Conservation (phyloP, 2,888 invertebrate species). For the Chaetoderma sp. region DNA sequence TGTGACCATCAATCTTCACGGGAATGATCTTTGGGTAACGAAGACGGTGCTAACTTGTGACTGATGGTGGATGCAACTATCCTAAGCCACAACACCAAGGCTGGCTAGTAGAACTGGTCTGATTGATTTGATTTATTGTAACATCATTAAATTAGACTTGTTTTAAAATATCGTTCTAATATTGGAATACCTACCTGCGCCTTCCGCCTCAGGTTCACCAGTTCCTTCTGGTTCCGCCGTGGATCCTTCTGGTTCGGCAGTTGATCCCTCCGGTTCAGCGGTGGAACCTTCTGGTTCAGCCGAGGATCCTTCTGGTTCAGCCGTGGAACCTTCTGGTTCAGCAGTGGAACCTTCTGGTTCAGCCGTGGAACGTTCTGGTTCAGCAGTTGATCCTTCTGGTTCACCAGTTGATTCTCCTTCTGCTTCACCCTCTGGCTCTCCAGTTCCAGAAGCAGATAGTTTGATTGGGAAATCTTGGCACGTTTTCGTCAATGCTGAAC, state of each 20-base stretch:
- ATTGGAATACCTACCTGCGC: slow-evolving; percentile 14
- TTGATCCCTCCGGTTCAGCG: slow-evolving; percentile 61
- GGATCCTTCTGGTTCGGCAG: slow-evolving; percentile 45
- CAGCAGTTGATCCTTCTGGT: slow-evolving; percentile 49
- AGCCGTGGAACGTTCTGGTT: slow-evolving; percentile 5
- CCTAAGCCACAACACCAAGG: too few relatives aligned
- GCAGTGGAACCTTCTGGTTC: slow-evolving; percentile 10
- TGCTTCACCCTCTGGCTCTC: slow-evolving; percentile 58
- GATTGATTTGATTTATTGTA: too few relatives aligned
- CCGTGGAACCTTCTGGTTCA: slow-evolving; percentile 38
- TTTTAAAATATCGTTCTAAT: too few relatives aligned
- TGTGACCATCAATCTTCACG: too few relatives aligned
- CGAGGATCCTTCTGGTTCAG: slow-evolving; percentile 13
- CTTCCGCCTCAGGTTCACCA: slow-evolving; percentile 70
- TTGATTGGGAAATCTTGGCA: too few relatives aligned
- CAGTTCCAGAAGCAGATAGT: too few relatives aligned
- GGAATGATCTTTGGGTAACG: too few relatives aligned
- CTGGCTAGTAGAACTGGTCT: too few relatives aligned
- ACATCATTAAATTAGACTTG: too few relatives aligned
- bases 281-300: slow-evolving; percentile 26
- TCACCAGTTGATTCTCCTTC: slow-evolving; percentile 60
- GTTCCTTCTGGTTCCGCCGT: slow-evolving; percentile 65
- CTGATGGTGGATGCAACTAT: too few relatives aligned
- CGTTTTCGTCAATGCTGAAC: too few relatives aligned
- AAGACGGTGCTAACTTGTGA: too few relatives aligned